Conservation (phyloP, 2,888 invertebrate species). For the Amblyjoppa fuscipennis region DNA sequence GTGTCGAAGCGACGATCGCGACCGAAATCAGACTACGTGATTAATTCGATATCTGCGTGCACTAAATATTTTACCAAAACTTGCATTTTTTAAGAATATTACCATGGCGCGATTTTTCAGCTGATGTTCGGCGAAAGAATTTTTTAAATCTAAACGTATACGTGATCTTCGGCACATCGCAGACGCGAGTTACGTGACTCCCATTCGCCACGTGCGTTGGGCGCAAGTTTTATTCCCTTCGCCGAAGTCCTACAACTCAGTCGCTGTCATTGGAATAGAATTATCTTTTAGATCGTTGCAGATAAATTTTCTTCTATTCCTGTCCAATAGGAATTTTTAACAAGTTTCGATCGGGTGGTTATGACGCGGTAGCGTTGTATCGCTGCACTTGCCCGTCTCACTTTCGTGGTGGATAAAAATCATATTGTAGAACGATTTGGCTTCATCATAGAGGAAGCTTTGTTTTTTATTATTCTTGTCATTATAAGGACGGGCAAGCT, state of each 20-base stretch:
- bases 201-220: constrained; percentile 10
- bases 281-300: constrained; percentile 14
- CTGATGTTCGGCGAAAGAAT: not conserved
- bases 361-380: constrained; percentile 15
- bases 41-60: not conserved
- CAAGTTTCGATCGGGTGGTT: constrained; percentile 22
- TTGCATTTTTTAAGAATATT: not conserved
- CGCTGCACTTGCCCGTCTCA: not conserved
- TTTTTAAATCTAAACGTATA: not conserved
- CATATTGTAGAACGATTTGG: not conserved
- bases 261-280: not conserved
- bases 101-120: not conserved
- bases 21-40: constrained; percentile 11
- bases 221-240: not conserved
- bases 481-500: not conserved
- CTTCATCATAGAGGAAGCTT: too few relatives aligned
- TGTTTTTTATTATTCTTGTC: not conserved
- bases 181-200: not conserved
- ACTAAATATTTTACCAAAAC: not conserved
- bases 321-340: not conserved
- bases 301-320: not conserved
- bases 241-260: constrained; percentile 10
- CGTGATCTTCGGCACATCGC: not conserved
- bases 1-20: not conserved
- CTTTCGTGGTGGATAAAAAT: not conserved